Base-by-base conservation (phyloP, 2,113 vertebrate genomes). In the Corydoras maculifer region DNA sequence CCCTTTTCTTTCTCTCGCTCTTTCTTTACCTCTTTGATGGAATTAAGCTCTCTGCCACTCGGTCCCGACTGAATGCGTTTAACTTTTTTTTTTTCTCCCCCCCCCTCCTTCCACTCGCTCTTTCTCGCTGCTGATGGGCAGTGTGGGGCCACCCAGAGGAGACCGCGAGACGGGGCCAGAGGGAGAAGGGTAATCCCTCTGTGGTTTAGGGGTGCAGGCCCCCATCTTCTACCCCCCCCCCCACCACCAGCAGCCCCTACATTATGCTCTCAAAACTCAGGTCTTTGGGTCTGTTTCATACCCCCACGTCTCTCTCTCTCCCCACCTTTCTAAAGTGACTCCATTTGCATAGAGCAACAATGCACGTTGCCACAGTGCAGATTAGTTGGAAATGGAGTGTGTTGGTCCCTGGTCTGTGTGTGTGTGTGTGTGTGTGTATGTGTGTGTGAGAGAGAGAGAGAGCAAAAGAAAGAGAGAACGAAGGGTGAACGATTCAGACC, bases 61-160 rank as follows among this genome's bases (percentile, higher is more conserved):
- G 89, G 88, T 92, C 87, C 84, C 86, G 91, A 93, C 92, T 93
- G 93, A 96, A 94, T 91, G 91, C 75, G 83, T 88, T 94, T 91
- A 95, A 92, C 81, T 67, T 78, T 68, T 68, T 59, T 83, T 83
- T 86, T 8, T 43, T 43, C 2, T 43, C 2, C 2, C 2, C 7
- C 7, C 60, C 10, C 7, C 35, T 43, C 35, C 35, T 43, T 43
- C 60, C 10, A 0, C 35, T 43, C 35, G 0, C 7, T 43, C 35
- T 58, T 58, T 35, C 83, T 75, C 82, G 65, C 75, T 88, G 90
- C 89, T 92, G 91, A 92, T 90, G 92, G 93, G 92, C 88, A 75
- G 91, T 88, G 73, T 70, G 90, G 93, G 96, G 94, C 96, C 95
- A 98, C 94, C 95, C 94, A 86, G 94, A 93, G 95, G 92, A 95